A percentile compares a stretch with the other conserved stretches of the same genome.
phyloP scores from a whole-genome alignment of 2,797 vertebrate genomes.

The Gymnodraco acuticeps region DNA sequence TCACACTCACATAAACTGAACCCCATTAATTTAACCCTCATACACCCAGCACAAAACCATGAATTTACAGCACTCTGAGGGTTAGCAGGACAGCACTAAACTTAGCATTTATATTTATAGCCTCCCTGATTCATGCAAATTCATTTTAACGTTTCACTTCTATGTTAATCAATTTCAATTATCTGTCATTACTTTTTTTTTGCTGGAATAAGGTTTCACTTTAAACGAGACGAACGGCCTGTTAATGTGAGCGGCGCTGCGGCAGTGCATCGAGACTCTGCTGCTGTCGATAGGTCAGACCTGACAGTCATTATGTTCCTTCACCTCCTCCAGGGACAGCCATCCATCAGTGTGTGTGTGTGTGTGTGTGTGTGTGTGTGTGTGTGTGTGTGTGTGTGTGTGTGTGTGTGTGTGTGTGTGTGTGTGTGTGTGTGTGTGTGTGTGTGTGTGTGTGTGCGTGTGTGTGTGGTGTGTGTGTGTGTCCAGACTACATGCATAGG shows the following conservation, averaged over 20 bases:
- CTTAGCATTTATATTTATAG: background rate
- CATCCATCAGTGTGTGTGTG: slow-evolving; percentile 55
- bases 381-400: background rate
- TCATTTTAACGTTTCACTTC: background rate
- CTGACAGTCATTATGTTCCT: slow-evolving; percentile 63
- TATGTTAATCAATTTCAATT: background rate
- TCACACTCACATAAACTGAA: too few species aligned
- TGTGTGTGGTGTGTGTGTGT: background rate
- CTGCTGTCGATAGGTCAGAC: slow-evolving; percentile 28
- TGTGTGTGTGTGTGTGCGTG: background rate
- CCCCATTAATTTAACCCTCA: too few species aligned
- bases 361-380: too few species aligned
- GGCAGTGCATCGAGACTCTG: background rate
- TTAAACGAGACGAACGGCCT: slow-evolving; percentile 5
- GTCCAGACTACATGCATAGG: background rate
- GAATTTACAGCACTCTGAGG: too few species aligned
- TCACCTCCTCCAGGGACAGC: slow-evolving; percentile 33
- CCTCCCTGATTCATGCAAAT: background rate
- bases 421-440: background rate
- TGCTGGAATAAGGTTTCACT: background rate
- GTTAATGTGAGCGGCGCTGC: background rate
- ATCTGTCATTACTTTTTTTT: background rate
- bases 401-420: background rate
- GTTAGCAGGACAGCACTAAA: background rate
- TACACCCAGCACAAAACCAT: too few species aligned